Evolutionary conservation across 2,113 vertebrate species (phyloP).

Genomic region (Cyphomyrus plagiostoma): DNA sequence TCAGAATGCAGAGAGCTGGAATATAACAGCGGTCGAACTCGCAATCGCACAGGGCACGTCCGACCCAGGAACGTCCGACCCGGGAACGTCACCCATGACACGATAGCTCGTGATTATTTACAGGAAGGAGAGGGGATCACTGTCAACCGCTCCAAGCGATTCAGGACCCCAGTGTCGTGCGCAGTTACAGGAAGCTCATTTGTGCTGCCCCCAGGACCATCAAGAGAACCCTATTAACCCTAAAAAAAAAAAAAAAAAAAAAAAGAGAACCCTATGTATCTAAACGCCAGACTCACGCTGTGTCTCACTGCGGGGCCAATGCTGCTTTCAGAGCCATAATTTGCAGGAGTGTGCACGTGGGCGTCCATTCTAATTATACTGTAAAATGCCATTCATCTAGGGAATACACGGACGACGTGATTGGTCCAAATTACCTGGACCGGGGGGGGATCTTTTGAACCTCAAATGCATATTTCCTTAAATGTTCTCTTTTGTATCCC

Average conservation of each 20-base stretch:
- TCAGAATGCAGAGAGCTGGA: background rate
- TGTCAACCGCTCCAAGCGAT: background rate
- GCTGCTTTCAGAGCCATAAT: background rate
- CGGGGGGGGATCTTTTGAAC: background rate
- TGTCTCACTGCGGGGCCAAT: background rate
- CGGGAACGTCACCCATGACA: background rate
- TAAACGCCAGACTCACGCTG: background rate
- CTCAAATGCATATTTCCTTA: background rate
- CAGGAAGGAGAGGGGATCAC: background rate
- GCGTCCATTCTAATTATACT: background rate
- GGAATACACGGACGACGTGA: background rate
- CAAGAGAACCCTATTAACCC: background rate
- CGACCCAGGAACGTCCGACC: background rate
- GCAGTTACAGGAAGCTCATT: background rate
- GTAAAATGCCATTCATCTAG: conserved; percentile 4
- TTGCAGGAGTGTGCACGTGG: background rate
- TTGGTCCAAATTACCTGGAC: background rate
- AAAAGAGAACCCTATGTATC: background rate
- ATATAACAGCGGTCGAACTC: background rate
- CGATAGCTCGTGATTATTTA: background rate
- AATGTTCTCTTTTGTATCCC: background rate
- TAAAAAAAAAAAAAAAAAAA: too few species aligned
- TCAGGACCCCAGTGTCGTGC: background rate
- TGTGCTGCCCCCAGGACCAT: background rate
- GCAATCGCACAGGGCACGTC: background rate